A percentile compares a stretch with the other conserved stretches of the same genome.
Evolutionary conservation across 23 tunicate species (phyloP).

Genomic region (Oikopleura albicans): DNA sequence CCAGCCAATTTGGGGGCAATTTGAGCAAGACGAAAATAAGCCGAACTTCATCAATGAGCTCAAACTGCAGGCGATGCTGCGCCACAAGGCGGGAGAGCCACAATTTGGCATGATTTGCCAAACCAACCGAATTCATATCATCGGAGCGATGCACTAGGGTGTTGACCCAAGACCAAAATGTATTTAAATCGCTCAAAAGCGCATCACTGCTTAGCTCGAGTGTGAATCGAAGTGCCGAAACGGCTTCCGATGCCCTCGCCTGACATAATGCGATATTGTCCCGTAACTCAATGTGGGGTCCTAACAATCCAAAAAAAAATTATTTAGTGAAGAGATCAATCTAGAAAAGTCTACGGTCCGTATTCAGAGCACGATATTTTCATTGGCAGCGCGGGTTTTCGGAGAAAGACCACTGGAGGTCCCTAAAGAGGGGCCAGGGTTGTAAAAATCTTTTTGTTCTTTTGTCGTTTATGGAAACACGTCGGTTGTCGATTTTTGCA

Average conservation of each 20-base stretch:
- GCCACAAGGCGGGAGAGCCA: background rate
- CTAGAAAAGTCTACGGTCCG: too few relatives aligned
- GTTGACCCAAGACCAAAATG: background rate
- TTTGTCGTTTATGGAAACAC: too few relatives aligned
- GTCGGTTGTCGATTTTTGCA: too few relatives aligned
- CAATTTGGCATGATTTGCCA: background rate
- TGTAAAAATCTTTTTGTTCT: too few relatives aligned
- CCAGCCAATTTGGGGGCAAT: background rate
- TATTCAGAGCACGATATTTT: too few relatives aligned
- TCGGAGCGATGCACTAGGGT: background rate
- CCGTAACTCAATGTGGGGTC: background rate
- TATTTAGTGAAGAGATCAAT: too few relatives aligned
- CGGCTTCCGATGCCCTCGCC: conserved; percentile 3
- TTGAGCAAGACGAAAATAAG: background rate
- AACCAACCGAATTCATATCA: background rate
- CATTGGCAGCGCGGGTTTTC: too few relatives aligned
- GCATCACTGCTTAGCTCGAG: background rate
- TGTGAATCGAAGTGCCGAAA: background rate
- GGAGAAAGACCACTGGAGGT: too few relatives aligned
- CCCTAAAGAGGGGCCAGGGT: too few relatives aligned
- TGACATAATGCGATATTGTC: background rate
- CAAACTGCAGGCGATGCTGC: background rate
- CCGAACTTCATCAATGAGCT: background rate
- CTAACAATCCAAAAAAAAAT: background rate
- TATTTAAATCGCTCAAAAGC: background rate